Conservation (phyloP, 2,797 vertebrate species). For the Lepus oiostolus region DNA sequence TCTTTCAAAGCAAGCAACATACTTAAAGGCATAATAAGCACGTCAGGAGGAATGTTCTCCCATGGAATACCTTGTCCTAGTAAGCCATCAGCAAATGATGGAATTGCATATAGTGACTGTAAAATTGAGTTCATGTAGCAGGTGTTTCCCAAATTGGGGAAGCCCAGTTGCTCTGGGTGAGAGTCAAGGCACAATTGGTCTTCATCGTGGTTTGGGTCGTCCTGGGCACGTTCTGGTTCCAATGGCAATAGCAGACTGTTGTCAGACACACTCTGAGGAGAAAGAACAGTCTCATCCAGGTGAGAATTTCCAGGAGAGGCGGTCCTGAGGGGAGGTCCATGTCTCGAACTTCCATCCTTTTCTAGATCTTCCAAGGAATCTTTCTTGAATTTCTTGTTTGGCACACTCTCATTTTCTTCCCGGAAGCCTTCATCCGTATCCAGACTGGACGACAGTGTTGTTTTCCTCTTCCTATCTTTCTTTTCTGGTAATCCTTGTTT, state of each 20-base stretch:
- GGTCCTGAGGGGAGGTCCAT: background rate
- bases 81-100: conserved; percentile 95
- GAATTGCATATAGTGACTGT: conserved; percentile 96
- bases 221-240: background rate
- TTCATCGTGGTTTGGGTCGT: fast-evolving
- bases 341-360: background rate
- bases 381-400: background rate
- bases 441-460: fast-evolving
- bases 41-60: conserved; percentile 94
- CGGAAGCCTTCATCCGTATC: background rate
- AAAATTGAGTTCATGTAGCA: conserved; percentile 98
- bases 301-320: background rate
- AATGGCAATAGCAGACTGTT: background rate
- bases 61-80: conserved; percentile 94
- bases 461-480: background rate
- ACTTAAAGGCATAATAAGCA: conserved; percentile 95
- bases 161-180: conserved; percentile 80
- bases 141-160: conserved; percentile 97
- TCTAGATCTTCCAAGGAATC: background rate
- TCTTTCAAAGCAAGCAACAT: conserved; percentile 96
- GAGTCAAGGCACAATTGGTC: background rate
- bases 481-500: background rate
- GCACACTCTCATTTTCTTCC: background rate
- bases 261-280: background rate
- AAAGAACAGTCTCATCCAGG: background rate